These are phyloP conservation scores for Hyperopisus bebe DNA, from an alignment of 2,113 vertebrate species.

Conservation along the genomic window DNA sequence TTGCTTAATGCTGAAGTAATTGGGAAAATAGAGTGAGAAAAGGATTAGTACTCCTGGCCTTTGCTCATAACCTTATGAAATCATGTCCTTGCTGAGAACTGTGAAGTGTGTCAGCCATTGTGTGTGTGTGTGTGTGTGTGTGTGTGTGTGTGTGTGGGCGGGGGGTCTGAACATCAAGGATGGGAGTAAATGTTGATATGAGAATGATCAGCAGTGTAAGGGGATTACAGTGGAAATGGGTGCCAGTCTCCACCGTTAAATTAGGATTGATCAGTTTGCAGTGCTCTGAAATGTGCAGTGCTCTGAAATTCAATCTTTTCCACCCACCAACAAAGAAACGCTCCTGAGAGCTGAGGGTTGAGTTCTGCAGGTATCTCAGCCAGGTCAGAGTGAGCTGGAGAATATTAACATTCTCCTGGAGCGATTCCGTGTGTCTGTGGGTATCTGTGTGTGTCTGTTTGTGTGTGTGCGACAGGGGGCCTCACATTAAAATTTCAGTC, in stretches of 20 bases:
- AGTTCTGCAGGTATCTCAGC: not conserved
- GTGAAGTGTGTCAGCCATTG: not conserved
- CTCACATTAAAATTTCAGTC: constrained; percentile 9
- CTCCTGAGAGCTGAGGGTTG: not conserved
- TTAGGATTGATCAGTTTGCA: constrained; percentile 1
- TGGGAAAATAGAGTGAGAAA: not conserved
- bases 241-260: not conserved
- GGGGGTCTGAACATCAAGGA: not conserved
- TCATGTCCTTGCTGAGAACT: not conserved
- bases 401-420: not conserved
- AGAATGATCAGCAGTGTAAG: not conserved
- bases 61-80: not conserved
- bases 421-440: not conserved
- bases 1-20: not conserved
- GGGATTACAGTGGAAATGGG: not conserved
- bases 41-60: not conserved
- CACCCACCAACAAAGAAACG: not conserved
- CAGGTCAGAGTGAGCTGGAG: not conserved
- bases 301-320: not conserved
- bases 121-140: not conserved
- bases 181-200: not conserved
- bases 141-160: not conserved
- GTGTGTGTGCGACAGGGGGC: not conserved
- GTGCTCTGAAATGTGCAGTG: not conserved
- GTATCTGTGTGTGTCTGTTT: not conserved